Evolutionary conservation across 2,113 vertebrate species (phyloP), one percentile per base, ranked within the genome.

Genomic region (Cygnus buccinator): DNA sequence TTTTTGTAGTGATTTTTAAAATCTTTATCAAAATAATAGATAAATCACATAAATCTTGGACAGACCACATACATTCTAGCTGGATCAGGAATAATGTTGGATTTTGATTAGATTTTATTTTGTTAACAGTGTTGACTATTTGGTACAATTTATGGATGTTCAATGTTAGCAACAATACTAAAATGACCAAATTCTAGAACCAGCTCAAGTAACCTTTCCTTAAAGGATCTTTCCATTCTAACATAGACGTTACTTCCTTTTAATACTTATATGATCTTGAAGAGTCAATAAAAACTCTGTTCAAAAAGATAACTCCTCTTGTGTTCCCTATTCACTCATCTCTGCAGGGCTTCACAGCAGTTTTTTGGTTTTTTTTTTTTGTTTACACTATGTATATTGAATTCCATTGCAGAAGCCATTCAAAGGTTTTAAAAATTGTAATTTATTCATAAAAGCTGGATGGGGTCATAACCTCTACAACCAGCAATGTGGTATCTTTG

Each of bases 211-310:
- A 33, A 65, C 20, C 28, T 87, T 82, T 79, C 50, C 71, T 85
- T 76, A 57, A 5, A 82, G 29, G 55, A 92, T 7, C 65, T 75
- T 67, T 23, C 25, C 2, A 37, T 48, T 90, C 94, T 95, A 83
- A 62, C 33, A 46, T 46, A 67, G 54, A 39, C 48, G 70, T 15
- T 37, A 13, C 33, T 41, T 87, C 81, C 4, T 57, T 91, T 84
- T 90, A 58, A 55, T 85, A 12, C 35, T 96, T 84, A 48, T 65
- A 20, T 81, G 70, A 72, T 93, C n/a, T 58, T 70, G 33, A 89
- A 88, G 67, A 96, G 75, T 84, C 90, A 97, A 87, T 85, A 91
- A 92, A 92, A 84, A 12, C 61, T 68, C 52, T 85, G 39, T 21
- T 82, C 29, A 43, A 37, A 81, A 50, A 67, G 44, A 63, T 43